Percentiles rank a stretch among this genome's conserved stretches.
These are phyloP conservation scores for Adrianichthys oophorus DNA, from an alignment of 2,797 vertebrate species.

Conservation along the genomic window DNA sequence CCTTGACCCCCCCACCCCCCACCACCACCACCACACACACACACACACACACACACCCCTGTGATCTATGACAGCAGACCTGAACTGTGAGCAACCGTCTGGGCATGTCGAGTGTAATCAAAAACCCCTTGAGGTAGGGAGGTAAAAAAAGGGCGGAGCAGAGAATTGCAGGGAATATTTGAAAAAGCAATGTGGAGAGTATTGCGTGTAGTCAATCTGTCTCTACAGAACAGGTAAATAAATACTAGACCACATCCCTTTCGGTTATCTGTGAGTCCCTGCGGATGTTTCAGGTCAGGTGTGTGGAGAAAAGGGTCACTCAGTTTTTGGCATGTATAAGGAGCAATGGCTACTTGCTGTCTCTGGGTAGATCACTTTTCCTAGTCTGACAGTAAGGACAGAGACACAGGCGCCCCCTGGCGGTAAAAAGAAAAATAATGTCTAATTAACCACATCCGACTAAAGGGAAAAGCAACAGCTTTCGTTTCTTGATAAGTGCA, in stretches of 20 bases:
- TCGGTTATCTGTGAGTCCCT: slow-evolving; percentile 1
- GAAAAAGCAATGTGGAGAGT: slow-evolving; percentile 22
- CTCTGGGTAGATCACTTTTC: slow-evolving; percentile 30
- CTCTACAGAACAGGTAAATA: slow-evolving; percentile 42
- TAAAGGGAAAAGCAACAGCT: not conserved
- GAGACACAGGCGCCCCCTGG: slow-evolving; percentile 44
- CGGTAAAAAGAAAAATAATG: slow-evolving; percentile 34
- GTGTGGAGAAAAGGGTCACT: slow-evolving; percentile 35
- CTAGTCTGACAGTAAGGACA: slow-evolving; percentile 22
- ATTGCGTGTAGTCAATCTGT: slow-evolving; percentile 39
- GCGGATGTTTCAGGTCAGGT: slow-evolving; percentile 59
- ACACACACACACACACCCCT: not conserved
- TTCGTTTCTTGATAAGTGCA: no score
- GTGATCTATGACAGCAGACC: slow-evolving; percentile 35
- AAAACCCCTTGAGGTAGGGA: slow-evolving; percentile 41
- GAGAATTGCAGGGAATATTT: slow-evolving; percentile 6
- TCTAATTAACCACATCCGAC: not conserved
- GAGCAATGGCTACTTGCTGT: slow-evolving; percentile 17
- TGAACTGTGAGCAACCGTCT: slow-evolving; percentile 58
- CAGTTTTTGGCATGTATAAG: slow-evolving; percentile 51
- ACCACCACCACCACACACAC: no score
- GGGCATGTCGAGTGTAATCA: slow-evolving; percentile 44
- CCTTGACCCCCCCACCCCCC: no score
- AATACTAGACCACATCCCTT: slow-evolving; percentile 39
- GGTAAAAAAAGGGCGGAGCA: slow-evolving; percentile 11